These are phyloP conservation scores for Rhizoglyphus robini DNA, from an alignment of 1,140 invertebrate species.

Conservation along the genomic window DNA sequence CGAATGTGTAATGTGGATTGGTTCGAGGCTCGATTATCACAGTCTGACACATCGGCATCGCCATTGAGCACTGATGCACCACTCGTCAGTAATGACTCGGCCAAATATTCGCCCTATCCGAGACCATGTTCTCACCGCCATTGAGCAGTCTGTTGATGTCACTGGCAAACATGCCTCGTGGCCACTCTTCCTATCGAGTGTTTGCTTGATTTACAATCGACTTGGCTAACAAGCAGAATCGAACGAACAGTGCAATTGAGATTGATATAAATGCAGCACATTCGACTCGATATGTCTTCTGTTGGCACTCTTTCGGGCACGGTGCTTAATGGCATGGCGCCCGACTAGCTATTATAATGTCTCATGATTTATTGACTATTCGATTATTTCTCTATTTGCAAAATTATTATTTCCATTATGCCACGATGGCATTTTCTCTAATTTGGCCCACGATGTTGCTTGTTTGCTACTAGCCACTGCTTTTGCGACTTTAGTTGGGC, in stretches of 20 bases:
- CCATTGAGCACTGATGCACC: too few species aligned
- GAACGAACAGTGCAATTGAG: neutral
- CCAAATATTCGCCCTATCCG: too few species aligned
- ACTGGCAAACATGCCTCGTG: neutral
- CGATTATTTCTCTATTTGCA: conserved; percentile 10
- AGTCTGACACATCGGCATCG: too few species aligned
- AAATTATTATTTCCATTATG: neutral
- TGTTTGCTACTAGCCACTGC: neutral
- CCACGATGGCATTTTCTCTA: neutral
- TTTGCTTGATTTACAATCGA: too few species aligned
- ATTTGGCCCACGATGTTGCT: neutral
- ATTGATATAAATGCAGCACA: neutral
- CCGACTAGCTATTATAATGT: conserved; percentile 1
- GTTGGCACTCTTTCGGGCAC: too few species aligned
- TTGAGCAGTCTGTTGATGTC: neutral
- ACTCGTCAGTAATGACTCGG: too few species aligned
- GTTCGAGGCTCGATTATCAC: too few species aligned
- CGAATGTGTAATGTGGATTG: neutral
- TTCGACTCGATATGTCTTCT: too few species aligned
- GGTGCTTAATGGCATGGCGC: too few species aligned
- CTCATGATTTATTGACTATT: conserved; percentile 10
- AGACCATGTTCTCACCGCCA: too few species aligned
- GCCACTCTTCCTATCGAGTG: too few species aligned
- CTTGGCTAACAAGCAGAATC: too few species aligned
- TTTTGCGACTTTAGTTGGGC: neutral